A percentile compares a stretch with the other conserved stretches of the same genome.
These are phyloP conservation scores for Cryptocephalus moraei DNA, from an alignment of 2,888 invertebrate species.

Conservation along the genomic window DNA sequence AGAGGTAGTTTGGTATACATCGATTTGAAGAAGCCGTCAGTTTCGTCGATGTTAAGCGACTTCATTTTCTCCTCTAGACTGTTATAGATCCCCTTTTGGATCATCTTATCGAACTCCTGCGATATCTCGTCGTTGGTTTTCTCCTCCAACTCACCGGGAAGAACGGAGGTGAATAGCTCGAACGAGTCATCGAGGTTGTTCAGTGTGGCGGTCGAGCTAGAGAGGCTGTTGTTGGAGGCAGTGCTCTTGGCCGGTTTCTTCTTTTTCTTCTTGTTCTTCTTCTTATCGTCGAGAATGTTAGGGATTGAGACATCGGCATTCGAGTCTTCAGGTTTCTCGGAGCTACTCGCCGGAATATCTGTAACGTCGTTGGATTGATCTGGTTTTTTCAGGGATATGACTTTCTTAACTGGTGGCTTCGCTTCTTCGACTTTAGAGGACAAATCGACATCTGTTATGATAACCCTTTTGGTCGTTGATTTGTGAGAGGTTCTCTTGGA, in stretches of 20 bases:
- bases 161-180: slow-evolving; percentile 26
- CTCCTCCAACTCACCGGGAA: slow-evolving; percentile 19
- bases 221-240: slow-evolving; percentile 8
- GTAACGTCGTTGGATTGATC: too few species aligned
- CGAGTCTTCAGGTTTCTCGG: too few species aligned
- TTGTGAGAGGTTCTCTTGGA: slow-evolving; percentile 23
- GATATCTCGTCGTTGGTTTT: slow-evolving; percentile 36
- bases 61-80: slow-evolving; percentile 34
- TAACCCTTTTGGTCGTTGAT: slow-evolving; percentile 23
- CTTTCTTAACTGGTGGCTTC: slow-evolving; percentile 12
- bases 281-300: slow-evolving; percentile 9
- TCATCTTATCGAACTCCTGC: slow-evolving; percentile 35
- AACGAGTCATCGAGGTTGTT: slow-evolving; percentile 25
- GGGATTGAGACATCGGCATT: too few species aligned
- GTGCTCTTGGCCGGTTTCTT: slow-evolving; percentile 15
- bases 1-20: slow-evolving; percentile 20
- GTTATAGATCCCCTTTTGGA: slow-evolving; percentile 35
- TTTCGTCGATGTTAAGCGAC: slow-evolving; percentile 26
- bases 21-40: slow-evolving; percentile 32
- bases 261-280: slow-evolving; percentile 17
- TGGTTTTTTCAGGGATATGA: not conserved
- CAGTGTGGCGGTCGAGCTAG: slow-evolving; percentile 20
- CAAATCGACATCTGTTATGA: slow-evolving; percentile 30
- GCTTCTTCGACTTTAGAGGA: slow-evolving; percentile 11
- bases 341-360: too few species aligned